These are phyloP conservation scores for Acromyrmex charruanus DNA, from an alignment of 1,140 invertebrate species.

Conservation along the genomic window DNA sequence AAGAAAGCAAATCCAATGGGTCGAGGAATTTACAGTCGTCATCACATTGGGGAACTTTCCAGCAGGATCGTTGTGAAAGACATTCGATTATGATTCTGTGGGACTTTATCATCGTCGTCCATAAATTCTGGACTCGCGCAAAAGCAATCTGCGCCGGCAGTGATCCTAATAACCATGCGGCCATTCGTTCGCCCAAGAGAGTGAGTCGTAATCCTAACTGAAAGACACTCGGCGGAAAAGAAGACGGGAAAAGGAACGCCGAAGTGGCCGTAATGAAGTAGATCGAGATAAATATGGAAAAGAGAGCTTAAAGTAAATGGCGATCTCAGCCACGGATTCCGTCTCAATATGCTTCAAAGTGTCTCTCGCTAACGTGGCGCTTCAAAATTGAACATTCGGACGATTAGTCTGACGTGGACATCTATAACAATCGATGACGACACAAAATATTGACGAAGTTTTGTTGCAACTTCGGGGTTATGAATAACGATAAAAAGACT, in stretches of 20 bases:
- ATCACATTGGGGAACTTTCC: neutral
- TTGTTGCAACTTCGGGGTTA: neutral
- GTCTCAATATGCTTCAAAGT: constrained; percentile 84
- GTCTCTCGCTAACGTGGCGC: constrained; percentile 81
- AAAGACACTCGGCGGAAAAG: constrained; percentile 62
- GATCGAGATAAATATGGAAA: constrained; percentile 82
- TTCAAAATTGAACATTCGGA: constrained; percentile 78
- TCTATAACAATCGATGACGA: constrained; percentile 18
- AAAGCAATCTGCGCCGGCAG: constrained; percentile 73
- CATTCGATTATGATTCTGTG: constrained; percentile 71
- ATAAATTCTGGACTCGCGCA: constrained; percentile 68
- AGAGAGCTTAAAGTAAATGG: constrained; percentile 81
- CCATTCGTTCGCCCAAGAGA: constrained; percentile 49
- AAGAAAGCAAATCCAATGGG: constrained; percentile 16
- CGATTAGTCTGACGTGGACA: constrained; percentile 74
- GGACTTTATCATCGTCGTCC: constrained; percentile 68
- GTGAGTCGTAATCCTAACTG: constrained; percentile 69
- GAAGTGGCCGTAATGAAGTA: constrained; percentile 76
- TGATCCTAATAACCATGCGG: constrained; percentile 63
- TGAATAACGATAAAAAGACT: neutral
- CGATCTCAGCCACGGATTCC: constrained; percentile 69
- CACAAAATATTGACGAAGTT: constrained; percentile 2
- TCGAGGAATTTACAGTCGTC: constrained; percentile 40
- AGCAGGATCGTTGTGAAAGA: constrained; percentile 50
- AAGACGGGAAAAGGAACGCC: constrained; percentile 54